Base-by-base conservation (phyloP, 2,888 invertebrate species). In the Metacarcinus magister region DNA sequence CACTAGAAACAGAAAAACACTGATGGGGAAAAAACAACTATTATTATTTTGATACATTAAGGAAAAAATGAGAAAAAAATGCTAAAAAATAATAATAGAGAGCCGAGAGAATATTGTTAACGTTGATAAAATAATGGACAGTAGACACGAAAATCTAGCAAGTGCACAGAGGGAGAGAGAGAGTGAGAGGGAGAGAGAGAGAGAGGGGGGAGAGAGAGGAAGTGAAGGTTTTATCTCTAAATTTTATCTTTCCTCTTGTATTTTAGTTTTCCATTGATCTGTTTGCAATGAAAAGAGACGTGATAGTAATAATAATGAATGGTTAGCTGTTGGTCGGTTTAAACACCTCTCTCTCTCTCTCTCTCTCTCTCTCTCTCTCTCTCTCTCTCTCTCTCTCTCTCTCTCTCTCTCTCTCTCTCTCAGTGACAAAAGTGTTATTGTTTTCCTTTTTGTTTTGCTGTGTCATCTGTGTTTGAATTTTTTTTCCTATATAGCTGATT, bases 151-250 rank as follows among this genome's bases (percentile, higher is more conserved):
- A 10, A 44, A 28, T 7, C 8, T n/a, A 87, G 19, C n/a, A 32
- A 87, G 87, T 8, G 13, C 7, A 82, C 32, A 82, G 82, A 82
- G 91, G 44, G 23, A 91, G 91, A 91, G 91, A 91, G 44, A 91
- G 91, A 91, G 91, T 44, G 39, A 91, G 91, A 91, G 91, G 19
- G 91, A 91, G 43, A 43, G 91, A 43, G 91, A 43, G 44, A 91
- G 44, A 43, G 91, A 91, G 39, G 19, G 39, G 44, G 44, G 75
- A 75, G 75, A 75, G 75, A 75, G 75, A 75, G n/a, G 28, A 28
- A 75, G 75, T 43, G 43, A 91, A 43, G 4, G 91, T 43, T 10
- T 46, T 13, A 13, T 54, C 8, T 16, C 10, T 16, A 13, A 13
- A 13, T 54, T 54, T 54, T 54, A 13, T 54, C 54, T 10, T 54